Evolutionary conservation across 1,140 invertebrate species (phyloP), one percentile per base, ranked within the genome.

Genomic region (Bombus turneri): DNA sequence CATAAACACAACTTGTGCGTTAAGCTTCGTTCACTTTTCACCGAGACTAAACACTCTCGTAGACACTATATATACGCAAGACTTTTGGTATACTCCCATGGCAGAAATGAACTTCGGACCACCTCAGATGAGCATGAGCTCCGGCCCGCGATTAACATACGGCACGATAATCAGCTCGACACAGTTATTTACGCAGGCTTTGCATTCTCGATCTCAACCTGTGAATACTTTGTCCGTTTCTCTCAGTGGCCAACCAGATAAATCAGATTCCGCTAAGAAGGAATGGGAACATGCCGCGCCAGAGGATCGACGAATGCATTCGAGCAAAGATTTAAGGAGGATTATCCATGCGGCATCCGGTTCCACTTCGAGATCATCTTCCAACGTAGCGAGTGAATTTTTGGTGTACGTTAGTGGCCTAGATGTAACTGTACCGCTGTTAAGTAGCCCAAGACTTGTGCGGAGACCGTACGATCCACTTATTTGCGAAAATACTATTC

Each of bases 61-160:
- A 0, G 95, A 95, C 73, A 95, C 94, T 0, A 95, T 95, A 81
- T 94, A 94, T 53, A 93, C 93, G 0, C 94, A 95, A 76, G 92
- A 95, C 72, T 95, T 95, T 74, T 95, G 94, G 94, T 95, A 95
- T 34, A 94, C 94, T 0, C 95, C 94, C 22, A 92, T 95, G 91
- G 95, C 94, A 3, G 94, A 95, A 53, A 95, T 95, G 90, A 95
- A 95, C 79, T 95, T 95, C 43, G 94, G 95, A 0, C 94, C 95
- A 6, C 95, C 95, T 0, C 95, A 94, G 69, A 95, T 95, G 95
- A 94, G 93, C 25, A 95, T 95, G 69, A 94, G 90, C 43, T 95
- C 94, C 0, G 92, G 92, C 0, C 94, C 94, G 6, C 91, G 91
- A 47, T 88, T 95, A 5, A 95, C 95, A 37, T 95, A 95, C 41